Base-by-base conservation (phyloP, 2,888 invertebrate genomes). In the Selenia dentaria region DNA sequence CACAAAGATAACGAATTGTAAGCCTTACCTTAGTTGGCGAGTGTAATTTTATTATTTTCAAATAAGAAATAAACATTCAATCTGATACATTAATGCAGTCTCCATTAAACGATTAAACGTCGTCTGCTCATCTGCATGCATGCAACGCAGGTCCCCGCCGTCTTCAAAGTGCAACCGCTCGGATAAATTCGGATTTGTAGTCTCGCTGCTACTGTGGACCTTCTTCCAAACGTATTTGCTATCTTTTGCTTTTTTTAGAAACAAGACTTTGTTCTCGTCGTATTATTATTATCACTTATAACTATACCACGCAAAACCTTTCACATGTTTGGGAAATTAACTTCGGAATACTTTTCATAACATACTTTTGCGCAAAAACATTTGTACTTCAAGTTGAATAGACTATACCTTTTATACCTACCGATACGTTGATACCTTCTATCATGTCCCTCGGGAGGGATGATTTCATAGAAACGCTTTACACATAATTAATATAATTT, bases 81-180 rank as follows among this genome's bases (percentile, higher is more conserved):
- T 82, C 81, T 71, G 82, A 83, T 83, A 81, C 79, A 80, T 79
- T 82, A 83, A 80, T 81, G 74, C 73, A 76, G 75, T 76, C 76
- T 79, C 79, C 82, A 83, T 81, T 83, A 81, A 82, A 84, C 79
- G 83, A 83, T 83, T 84, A 82, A 85, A 77, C 74, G 75, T 76
- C 77, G 77, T 75, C 74, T 79, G 71, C 79, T 83, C 83, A 84
- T 83, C 81, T 85, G 83, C 81, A 85, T 85, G 81, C 81, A 73
- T 77, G 69, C 72, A 67, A 64, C 70, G 77, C 72, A 68, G 75
- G 68, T 71, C 70, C n/a, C 37, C 37, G 41, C 67, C 73, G 73
- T 73, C 80, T 78, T 78, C 80, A 83, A 78, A 82, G 80, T 70
- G 73, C 72, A 82, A 70, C 81, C 75, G 76, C 76, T 70, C 64